Evolutionary conservation across 2,113 vertebrate species (phyloP).

Genomic region (Phoenicopterus ruber): DNA sequence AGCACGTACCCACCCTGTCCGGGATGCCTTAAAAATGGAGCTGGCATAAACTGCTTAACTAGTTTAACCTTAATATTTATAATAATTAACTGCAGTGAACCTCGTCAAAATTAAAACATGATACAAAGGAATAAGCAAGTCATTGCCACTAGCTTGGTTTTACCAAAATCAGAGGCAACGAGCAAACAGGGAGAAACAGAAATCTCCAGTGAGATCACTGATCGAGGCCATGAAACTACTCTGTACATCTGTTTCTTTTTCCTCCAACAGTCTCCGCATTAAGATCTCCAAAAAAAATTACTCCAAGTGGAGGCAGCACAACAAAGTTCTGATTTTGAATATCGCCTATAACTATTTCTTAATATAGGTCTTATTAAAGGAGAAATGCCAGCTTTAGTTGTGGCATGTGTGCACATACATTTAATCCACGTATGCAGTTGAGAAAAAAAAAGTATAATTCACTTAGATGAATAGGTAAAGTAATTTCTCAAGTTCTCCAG

Average conservation of each 20-base stretch:
- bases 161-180: neutral
- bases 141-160: neutral
- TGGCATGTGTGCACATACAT: accelerated
- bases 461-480: neutral
- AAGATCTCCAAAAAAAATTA: neutral
- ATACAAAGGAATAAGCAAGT: neutral
- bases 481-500: neutral
- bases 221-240: neutral
- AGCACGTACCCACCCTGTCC: neutral
- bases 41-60: neutral
- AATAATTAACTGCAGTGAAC: neutral
- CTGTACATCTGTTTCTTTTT: neutral
- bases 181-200: neutral
- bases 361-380: neutral
- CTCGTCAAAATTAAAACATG: neutral
- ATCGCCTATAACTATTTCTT: neutral
- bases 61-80: neutral
- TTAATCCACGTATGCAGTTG: neutral
- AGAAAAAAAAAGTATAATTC: neutral
- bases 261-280: neutral
- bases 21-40: neutral
- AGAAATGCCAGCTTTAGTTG: neutral
- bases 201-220: neutral
- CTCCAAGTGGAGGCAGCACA: neutral
- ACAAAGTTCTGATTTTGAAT: neutral